phyloP scores from a whole-genome alignment of 2,888 invertebrate species.

The Agriopis leucophaearia region DNA sequence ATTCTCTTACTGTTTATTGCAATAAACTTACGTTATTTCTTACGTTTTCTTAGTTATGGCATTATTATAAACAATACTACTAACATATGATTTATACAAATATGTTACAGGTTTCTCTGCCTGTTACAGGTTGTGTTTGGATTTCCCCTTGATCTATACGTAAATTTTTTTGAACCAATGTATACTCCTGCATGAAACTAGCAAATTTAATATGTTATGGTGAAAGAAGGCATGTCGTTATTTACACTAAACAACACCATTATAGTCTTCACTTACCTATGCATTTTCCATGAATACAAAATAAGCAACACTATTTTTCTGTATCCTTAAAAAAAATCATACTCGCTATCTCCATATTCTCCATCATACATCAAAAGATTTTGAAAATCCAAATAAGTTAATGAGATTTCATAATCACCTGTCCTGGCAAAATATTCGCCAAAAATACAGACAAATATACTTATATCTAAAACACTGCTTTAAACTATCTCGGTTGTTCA shows the following conservation, averaged over 20 bases:
- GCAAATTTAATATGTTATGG: conserved; percentile 28
- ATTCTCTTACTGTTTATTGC: not conserved
- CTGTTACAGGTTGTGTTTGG: too few relatives aligned
- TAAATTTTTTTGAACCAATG: conserved; percentile 56
- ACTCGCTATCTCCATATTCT: not conserved
- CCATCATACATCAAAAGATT: not conserved
- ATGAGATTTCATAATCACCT: too few relatives aligned
- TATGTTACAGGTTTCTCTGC: conserved; percentile 78
- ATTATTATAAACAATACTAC: conserved; percentile 1
- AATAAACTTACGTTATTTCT: not conserved
- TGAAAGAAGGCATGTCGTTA: conserved; percentile 4
- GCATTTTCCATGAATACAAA: conserved; percentile 1
- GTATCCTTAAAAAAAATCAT: conserved; percentile 21
- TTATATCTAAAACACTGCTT: too few relatives aligned
- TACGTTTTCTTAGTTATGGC: not conserved
- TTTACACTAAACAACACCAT: not conserved
- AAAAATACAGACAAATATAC: too few relatives aligned
- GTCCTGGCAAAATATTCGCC: too few relatives aligned
- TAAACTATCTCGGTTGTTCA: too few relatives aligned
- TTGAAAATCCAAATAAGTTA: too few relatives aligned
- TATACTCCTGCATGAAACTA: conserved; percentile 60
- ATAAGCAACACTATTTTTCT: conserved; percentile 36
- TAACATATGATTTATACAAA: conserved; percentile 47
- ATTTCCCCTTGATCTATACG: conserved; percentile 58
- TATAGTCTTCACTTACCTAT: not conserved